Percentiles rank a stretch among this genome's conserved stretches.
Evolutionary conservation across 2,797 vertebrate genomes (phyloP).

Genomic region (Cephalopachus bancanus): DNA sequence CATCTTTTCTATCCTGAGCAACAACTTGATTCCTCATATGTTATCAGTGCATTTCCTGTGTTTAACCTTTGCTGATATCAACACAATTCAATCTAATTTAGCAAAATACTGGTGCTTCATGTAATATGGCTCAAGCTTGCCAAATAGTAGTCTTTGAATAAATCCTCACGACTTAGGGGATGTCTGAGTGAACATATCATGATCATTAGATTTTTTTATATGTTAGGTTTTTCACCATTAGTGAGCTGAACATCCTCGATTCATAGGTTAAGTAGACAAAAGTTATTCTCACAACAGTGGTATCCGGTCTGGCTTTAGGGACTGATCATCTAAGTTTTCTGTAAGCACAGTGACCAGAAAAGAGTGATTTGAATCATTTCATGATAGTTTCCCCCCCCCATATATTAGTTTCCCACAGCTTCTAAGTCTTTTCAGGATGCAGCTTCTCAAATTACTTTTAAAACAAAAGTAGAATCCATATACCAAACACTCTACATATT

Average conservation of each 20-base stretch:
- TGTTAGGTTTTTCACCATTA: not conserved
- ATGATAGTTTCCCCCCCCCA: too few species aligned
- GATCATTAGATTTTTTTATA: not conserved
- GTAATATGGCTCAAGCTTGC: not conserved
- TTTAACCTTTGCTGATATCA: not conserved
- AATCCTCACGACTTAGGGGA: not conserved
- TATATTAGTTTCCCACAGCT: not conserved
- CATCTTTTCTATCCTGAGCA: not conserved
- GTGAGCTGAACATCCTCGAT: not conserved
- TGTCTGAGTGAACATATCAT: not conserved
- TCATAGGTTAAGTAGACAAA: not conserved
- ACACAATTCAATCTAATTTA: not conserved
- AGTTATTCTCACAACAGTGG: not conserved
- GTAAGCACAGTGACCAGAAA: not conserved
- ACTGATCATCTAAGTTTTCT: not conserved
- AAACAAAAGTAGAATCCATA: conserved; percentile 28
- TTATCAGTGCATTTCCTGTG: not conserved
- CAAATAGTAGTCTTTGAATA: not conserved
- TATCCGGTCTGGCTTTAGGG: not conserved
- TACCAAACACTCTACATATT: not conserved
- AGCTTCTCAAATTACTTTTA: not conserved
- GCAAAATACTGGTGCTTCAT: not conserved
- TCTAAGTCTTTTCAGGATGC: not conserved
- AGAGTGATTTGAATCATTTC: not conserved
- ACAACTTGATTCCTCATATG: not conserved